Evolutionary conservation across 2,113 vertebrate genomes (phyloP), one percentile per base, ranked within the genome.

Genomic region (Donacobius atricapilla): DNA sequence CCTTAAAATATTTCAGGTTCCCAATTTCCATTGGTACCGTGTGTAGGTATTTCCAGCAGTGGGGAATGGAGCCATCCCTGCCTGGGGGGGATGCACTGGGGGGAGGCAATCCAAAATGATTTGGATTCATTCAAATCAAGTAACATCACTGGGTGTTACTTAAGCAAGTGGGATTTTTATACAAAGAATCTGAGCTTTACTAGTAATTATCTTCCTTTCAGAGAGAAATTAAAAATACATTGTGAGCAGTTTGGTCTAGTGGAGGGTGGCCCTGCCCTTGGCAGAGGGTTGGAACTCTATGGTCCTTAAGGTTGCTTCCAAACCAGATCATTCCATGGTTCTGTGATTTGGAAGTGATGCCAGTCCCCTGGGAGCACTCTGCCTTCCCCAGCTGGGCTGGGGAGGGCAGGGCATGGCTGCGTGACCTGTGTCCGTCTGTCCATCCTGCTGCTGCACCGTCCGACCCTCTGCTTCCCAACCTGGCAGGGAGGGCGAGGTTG

Each of bases 381-480:
- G 72, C 77, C 73, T 71, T 87, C 81, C 69, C 75, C 93, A 73
- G 89, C 93, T 31, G n/a, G 64, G 89, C 87, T 93, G 92, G 73
- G 78, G 64, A 63, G 53, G 44, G 40, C 5, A 6, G 39, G 86
- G 31, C 63, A 5, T 10, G 57, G 79, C 30, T 2, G 8, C 22
- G 47, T n/a, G 42, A 69, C 8, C 86, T 16, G 19, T 8, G 16
- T 54, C 82, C 7, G 27, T 83, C 66, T 72, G 58, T 83, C 71
- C 27, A 20, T 70, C 65, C 65, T 7, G 11, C 82, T 16, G 53
- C 54, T 51, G 60, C 39, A 7, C 50, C 0, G 0, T 35, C 80
- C 2, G 0, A 10, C 48, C 12, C 1, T 39, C 86, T 9, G 6
- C 66, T 57, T 48, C 58, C 72, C 35, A 57, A 1, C 45, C 61